phyloP scores from a whole-genome alignment of 1,140 invertebrate species.

The Andrena cerasifolii region DNA sequence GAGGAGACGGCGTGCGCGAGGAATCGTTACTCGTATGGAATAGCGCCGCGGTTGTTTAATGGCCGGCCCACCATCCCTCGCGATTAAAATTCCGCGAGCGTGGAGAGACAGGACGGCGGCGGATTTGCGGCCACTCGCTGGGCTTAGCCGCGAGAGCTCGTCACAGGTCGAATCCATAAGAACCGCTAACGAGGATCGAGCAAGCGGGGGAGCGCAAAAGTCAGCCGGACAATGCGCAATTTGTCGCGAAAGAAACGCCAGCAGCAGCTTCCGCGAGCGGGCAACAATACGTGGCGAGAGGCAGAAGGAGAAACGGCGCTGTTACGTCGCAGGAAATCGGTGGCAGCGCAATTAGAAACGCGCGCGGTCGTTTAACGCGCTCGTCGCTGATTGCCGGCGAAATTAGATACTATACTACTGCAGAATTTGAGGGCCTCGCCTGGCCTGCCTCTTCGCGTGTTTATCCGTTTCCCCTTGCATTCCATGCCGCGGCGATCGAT shows the following conservation, averaged over 20 bases:
- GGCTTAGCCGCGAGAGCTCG: neutral
- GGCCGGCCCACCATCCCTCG: neutral
- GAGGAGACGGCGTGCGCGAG: neutral
- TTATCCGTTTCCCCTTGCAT: neutral
- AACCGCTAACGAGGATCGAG: neutral
- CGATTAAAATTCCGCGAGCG: slow-evolving; percentile 15
- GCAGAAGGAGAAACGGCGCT: neutral
- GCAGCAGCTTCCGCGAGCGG: slow-evolving; percentile 3
- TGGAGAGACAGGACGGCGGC: neutral
- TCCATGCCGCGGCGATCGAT: neutral
- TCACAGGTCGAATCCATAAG: slow-evolving; percentile 16
- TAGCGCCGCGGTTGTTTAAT: neutral
- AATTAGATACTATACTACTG: slow-evolving; percentile 53
- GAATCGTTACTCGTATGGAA: slow-evolving; percentile 22
- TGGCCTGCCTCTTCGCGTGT: slow-evolving; percentile 6
- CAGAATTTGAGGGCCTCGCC: slow-evolving; percentile 17
- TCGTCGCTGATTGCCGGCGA: slow-evolving; percentile 33
- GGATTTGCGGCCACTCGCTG: neutral
- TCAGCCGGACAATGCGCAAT: slow-evolving; percentile 15
- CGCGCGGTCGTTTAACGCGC: slow-evolving; percentile 13
- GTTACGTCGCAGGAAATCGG: slow-evolving; percentile 25
- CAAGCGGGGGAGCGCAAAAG: neutral
- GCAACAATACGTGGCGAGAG: neutral
- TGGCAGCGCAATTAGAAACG: slow-evolving; percentile 11
- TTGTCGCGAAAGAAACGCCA: slow-evolving; percentile 7